Percentiles rank a stretch among this genome's conserved stretches.
Conservation (phyloP, 1,140 invertebrate genomes). For the Leptopilina clavipes region DNA sequence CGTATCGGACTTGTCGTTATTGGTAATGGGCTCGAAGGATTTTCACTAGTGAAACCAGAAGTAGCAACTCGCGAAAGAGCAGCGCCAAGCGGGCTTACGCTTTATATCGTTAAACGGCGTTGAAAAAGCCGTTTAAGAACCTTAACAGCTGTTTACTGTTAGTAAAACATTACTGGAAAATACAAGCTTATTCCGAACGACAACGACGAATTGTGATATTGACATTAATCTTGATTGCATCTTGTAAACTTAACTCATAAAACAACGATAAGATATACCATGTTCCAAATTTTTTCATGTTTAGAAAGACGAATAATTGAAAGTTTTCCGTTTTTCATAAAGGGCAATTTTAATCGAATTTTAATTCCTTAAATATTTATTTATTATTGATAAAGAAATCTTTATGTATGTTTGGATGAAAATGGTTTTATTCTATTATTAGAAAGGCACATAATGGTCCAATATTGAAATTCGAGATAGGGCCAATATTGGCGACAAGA, state of each 20-base stretch:
- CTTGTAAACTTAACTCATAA: background rate
- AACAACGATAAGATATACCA: background rate
- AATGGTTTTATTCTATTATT: too few relatives aligned
- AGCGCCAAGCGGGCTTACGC: background rate
- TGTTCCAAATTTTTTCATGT: conserved; percentile 2
- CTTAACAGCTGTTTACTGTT: conserved; percentile 16
- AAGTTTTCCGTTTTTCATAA: too few relatives aligned
- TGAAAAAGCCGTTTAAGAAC: conserved; percentile 19
- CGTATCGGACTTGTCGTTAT: conserved; percentile 6
- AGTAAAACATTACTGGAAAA: conserved; percentile 14
- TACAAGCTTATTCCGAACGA: background rate
- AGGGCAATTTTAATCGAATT: too few relatives aligned
- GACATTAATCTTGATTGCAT: conserved; percentile 4
- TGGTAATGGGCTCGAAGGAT: conserved; percentile 6
- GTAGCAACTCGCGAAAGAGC: conserved; percentile 14
- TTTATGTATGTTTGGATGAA: too few relatives aligned
- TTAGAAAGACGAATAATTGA: too few relatives aligned
- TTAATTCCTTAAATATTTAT: too few relatives aligned
- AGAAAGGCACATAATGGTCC: too few relatives aligned
- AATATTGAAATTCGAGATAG: too few relatives aligned
- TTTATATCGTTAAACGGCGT: conserved; percentile 16
- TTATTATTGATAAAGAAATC: too few relatives aligned
- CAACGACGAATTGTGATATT: conserved; percentile 4
- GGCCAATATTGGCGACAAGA: too few relatives aligned
- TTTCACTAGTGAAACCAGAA: conserved; percentile 17